A percentile compares a stretch with the other conserved stretches of the same genome.
Conservation (phyloP, 2,888 invertebrate species). For the Heliconius erato region DNA sequence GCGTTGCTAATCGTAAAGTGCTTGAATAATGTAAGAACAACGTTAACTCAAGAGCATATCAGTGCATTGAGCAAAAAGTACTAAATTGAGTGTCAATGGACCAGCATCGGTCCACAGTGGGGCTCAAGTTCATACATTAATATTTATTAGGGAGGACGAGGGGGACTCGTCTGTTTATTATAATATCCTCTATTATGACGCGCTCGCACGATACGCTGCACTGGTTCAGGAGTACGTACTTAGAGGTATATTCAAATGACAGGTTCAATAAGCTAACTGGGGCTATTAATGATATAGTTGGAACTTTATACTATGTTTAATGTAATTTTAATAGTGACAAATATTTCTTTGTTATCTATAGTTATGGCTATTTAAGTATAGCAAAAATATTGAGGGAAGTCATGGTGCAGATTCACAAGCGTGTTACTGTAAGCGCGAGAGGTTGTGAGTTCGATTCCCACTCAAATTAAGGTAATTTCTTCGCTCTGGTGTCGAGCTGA, state of each 20-base stretch:
- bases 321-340: neutral
- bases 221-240: slow-evolving; percentile 69
- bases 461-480: too few species aligned
- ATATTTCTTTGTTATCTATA: neutral
- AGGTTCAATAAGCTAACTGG: slow-evolving; percentile 1
- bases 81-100: slow-evolving; percentile 83
- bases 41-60: slow-evolving; percentile 43
- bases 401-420: too few species aligned
- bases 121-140: slow-evolving; percentile 84
- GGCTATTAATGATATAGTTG: neutral
- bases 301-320: neutral
- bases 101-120: slow-evolving; percentile 79
- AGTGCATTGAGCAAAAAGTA: slow-evolving; percentile 60
- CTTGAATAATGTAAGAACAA: slow-evolving; percentile 46
- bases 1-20: slow-evolving; percentile 42
- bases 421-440: too few species aligned
- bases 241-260: slow-evolving; percentile 31
- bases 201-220: slow-evolving; percentile 80
- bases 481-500: too few species aligned
- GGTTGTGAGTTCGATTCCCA: too few species aligned
- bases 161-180: slow-evolving; percentile 84
- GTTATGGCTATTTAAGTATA: neutral
- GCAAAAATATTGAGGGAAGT: neutral
- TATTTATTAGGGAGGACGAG: slow-evolving; percentile 82
- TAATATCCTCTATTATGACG: slow-evolving; percentile 85